These are phyloP conservation scores for Hecatera dysodea DNA, from an alignment of 2,888 invertebrate genomes.

Conservation along the genomic window DNA sequence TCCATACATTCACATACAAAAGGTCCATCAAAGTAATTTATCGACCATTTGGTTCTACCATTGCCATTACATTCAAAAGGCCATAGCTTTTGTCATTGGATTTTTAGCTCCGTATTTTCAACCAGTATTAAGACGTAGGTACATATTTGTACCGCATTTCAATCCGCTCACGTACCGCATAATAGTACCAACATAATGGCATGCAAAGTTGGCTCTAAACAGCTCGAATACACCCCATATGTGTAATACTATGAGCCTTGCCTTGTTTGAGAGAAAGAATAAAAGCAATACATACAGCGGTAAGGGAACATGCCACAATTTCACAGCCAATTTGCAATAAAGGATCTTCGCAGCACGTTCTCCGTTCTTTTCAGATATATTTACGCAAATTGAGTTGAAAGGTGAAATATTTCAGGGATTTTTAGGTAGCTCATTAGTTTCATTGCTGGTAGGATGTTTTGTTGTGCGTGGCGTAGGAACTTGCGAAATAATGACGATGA, in stretches of 20 bases:
- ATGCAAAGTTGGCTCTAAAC: slow-evolving; percentile 56
- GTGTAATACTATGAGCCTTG: slow-evolving; percentile 50
- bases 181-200: slow-evolving; percentile 52
- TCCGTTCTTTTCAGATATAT: slow-evolving; percentile 54
- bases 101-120: slow-evolving; percentile 34
- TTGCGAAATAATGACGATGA: slow-evolving; percentile 2
- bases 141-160: slow-evolving; percentile 22
- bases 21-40: slow-evolving; percentile 47
- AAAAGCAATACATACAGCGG: slow-evolving; percentile 52
- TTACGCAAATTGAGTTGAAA: slow-evolving; percentile 62
- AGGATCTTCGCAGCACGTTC: slow-evolving; percentile 62
- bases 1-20: slow-evolving; percentile 32
- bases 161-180: slow-evolving; percentile 38
- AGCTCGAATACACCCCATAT: slow-evolving; percentile 50
- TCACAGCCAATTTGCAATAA: slow-evolving; percentile 69
- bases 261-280: slow-evolving; percentile 56
- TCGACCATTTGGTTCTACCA: slow-evolving; percentile 28
- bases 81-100: slow-evolving; percentile 27
- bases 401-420: slow-evolving; percentile 58
- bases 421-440: slow-evolving; percentile 49
- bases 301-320: slow-evolving; percentile 63
- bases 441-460: slow-evolving; percentile 1
- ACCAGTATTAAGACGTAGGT: slow-evolving; percentile 29
- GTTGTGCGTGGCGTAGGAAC: background rate
- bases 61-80: slow-evolving; percentile 27